A percentile compares a stretch with the other conserved stretches of the same genome.
Evolutionary conservation across 2,797 vertebrate genomes (phyloP).

Genomic region (Ispidina lecontei): DNA sequence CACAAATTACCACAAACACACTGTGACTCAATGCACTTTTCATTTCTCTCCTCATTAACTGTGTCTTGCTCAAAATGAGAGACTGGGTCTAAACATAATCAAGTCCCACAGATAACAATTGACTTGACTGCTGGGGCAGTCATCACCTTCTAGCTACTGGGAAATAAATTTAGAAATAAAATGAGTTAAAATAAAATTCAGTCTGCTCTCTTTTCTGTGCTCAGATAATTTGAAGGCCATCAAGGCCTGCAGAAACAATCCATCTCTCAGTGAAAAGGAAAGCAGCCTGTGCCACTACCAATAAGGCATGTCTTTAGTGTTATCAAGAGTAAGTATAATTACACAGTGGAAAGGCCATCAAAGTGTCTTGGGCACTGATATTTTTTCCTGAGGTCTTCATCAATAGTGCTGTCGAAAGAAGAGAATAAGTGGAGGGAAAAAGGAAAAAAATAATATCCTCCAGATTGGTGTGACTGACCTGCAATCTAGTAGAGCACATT

Average conservation of each 20-base stretch:
- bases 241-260: constrained; percentile 78
- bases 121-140: constrained; percentile 81
- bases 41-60: constrained; percentile 87
- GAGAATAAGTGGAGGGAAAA: constrained; percentile 43
- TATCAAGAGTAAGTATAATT: constrained; percentile 77
- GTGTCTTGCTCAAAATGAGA: constrained; percentile 83
- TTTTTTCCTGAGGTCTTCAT: constrained; percentile 79
- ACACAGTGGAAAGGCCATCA: constrained; percentile 74
- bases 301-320: constrained; percentile 75
- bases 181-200: constrained; percentile 85
- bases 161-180: constrained; percentile 85
- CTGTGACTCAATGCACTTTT: constrained; percentile 80
- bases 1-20: constrained; percentile 84
- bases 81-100: constrained; percentile 81
- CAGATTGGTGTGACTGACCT: constrained; percentile 69
- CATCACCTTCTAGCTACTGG: constrained; percentile 78
- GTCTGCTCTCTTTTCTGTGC: constrained; percentile 76
- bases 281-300: constrained; percentile 70
- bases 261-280: constrained; percentile 75
- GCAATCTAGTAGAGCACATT: constrained; percentile 67
- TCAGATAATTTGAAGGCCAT: constrained; percentile 82
- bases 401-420: constrained; percentile 66
- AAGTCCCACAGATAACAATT: constrained; percentile 82
- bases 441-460: constrained; percentile 44
- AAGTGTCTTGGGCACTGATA: constrained; percentile 62